Conservation (phyloP, 2,888 invertebrate genomes). For the Pediacus dermestoides region DNA sequence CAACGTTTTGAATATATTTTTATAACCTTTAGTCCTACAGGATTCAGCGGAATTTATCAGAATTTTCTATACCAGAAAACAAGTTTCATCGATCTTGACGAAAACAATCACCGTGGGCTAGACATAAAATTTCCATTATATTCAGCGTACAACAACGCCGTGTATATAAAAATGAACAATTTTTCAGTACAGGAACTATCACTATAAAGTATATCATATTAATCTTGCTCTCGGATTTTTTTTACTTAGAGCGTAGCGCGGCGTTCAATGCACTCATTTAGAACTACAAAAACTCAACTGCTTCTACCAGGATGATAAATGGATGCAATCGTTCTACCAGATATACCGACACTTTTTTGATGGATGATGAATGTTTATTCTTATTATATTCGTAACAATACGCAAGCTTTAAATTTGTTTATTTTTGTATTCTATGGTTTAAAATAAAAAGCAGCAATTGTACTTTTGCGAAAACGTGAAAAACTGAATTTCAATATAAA, state of each 20-base stretch:
- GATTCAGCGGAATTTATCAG: too few species aligned
- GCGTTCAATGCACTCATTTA: conserved; percentile 9
- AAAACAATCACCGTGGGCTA: conserved; percentile 22
- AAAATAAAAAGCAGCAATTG: too few species aligned
- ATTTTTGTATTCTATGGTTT: too few species aligned
- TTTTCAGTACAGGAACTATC: conserved; percentile 23
- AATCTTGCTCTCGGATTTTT: conserved; percentile 16
- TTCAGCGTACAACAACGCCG: conserved; percentile 14
- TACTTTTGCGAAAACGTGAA: too few species aligned
- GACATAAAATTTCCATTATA: conserved; percentile 25
- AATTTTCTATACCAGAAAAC: too few species aligned
- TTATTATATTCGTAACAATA: background rate
- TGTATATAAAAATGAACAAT: conserved; percentile 21
- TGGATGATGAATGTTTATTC: conserved; percentile 2
- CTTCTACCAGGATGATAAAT: conserved; percentile 6
- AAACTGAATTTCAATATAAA: too few species aligned
- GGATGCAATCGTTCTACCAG: conserved; percentile 4
- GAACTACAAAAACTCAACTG: conserved; percentile 5
- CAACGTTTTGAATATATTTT: too few species aligned
- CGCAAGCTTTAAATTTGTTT: conserved; percentile 1
- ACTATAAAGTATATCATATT: conserved; percentile 22
- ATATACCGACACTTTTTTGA: conserved; percentile 6
- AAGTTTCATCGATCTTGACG: conserved; percentile 8
- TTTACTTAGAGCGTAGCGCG: background rate
- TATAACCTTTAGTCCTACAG: too few species aligned